phyloP scores from a whole-genome alignment of 2,888 invertebrate species.

The Epicampocera succincta region DNA sequence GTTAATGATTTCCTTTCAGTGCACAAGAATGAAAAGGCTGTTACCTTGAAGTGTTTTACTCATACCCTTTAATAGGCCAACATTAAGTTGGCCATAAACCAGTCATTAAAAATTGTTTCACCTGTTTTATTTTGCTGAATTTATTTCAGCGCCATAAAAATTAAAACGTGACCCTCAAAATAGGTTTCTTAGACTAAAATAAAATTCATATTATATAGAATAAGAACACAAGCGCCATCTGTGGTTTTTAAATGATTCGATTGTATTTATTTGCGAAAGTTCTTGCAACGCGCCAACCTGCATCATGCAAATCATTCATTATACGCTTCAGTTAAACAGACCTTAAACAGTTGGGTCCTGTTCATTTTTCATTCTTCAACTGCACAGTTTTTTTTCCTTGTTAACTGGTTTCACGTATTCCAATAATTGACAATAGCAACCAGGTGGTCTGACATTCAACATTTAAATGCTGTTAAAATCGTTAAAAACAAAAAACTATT shows the following conservation, averaged over 20 bases:
- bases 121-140: conserved; percentile 5
- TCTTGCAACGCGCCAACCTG: conserved; percentile 3
- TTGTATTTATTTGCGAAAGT: too few relatives aligned
- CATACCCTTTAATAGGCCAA: not conserved
- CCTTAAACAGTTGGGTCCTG: conserved; percentile 58
- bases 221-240: not conserved
- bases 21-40: too few relatives aligned
- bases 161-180: too few relatives aligned
- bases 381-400: conserved; percentile 2
- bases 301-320: conserved; percentile 69
- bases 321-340: conserved; percentile 44
- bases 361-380: conserved; percentile 28
- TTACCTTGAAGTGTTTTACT: not conserved
- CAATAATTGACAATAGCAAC: conserved; percentile 67
- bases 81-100: not conserved
- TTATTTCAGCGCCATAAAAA: not conserved
- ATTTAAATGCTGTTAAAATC: conserved; percentile 68
- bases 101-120: conserved; percentile 1
- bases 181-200: too few relatives aligned
- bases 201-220: too few relatives aligned
- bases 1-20: too few relatives aligned
- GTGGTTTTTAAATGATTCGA: not conserved
- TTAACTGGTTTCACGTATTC: conserved; percentile 63
- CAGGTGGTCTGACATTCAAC: conserved; percentile 70
- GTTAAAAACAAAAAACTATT: conserved; percentile 17